A percentile compares a stretch with the other conserved stretches of the same genome.
Evolutionary conservation across 2,113 vertebrate species (phyloP).

Genomic region (Meles meles): DNA sequence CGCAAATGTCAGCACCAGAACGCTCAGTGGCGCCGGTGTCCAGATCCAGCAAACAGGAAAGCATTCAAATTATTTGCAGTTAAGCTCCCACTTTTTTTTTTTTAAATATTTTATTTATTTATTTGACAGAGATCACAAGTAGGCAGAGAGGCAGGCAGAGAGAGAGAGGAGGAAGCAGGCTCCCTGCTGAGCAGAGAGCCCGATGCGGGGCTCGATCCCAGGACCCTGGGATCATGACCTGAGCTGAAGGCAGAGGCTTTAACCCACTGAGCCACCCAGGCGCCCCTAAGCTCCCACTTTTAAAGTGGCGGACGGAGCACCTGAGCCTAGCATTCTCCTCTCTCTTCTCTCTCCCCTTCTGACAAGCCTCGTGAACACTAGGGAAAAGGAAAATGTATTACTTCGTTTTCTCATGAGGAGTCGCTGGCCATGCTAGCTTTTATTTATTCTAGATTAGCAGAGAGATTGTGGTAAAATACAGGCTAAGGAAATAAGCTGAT

Average conservation of each 20-base stretch:
- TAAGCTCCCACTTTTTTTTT: not conserved
- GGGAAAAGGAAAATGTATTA: no score
- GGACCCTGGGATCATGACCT: no score
- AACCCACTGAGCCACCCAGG: no score
- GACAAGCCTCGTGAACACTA: accelerated
- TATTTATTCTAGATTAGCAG: not conserved
- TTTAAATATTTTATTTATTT: no score
- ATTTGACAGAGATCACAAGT: no score
- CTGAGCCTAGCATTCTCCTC: accelerated
- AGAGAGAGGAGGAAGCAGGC: no score
- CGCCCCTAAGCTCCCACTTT: not conserved
- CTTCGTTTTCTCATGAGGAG: not conserved
- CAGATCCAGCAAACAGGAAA: not conserved
- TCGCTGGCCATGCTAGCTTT: accelerated
- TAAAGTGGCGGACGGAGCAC: accelerated
- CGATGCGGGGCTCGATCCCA: no score
- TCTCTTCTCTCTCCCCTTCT: not conserved
- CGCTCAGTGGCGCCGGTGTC: accelerated
- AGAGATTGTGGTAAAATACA: not conserved
- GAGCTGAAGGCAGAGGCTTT: no score
- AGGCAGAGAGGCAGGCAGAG: no score
- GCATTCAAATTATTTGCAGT: not conserved
- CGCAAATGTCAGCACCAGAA: accelerated
- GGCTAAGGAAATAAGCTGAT: not conserved
- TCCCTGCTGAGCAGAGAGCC: no score